Base-by-base conservation (phyloP, 2,888 invertebrate genomes). In the Leistus spinibarbis region DNA sequence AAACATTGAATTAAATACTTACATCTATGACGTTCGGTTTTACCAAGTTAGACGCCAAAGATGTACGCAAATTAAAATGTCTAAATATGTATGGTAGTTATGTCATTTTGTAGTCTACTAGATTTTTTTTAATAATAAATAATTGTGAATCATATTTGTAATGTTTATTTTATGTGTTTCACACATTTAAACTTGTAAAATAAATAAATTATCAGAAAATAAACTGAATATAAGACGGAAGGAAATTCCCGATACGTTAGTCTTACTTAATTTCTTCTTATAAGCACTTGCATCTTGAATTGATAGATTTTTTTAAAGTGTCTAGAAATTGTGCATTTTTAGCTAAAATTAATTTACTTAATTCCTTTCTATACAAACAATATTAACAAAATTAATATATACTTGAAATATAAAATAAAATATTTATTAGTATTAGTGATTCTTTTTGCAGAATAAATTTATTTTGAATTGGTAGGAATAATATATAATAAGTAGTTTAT, bases 91-190 rank as follows among this genome's bases (percentile, higher is more conserved):
- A 69, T 69, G 56, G 60, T 63, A 63, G 70, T 70, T 70, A 70
- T 70, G 70, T 70, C 70, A 70, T 62, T 53, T 9, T 63, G 53
- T 40, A 70, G 40, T 40, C 40, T 40, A 40, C 40, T 40, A 40
- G 13, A 40, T 10, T 40, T 40, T 10, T 40, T 40, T 40, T 40
- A 10, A 40, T 40, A 40, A 13, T 40, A 13, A 40, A 10, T 40
- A 10, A 40, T 40, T 10, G 40, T 40, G 40, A 40, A 10, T 40
- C 40, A 40, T 40, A 10, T 10, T 40, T 5, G 13, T 7, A 40
- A 40, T 40, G 40, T 40, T 40, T 40, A 40, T 40, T 40, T 40
- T 40, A 40, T 40, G 40, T 40, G 40, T 40, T 40, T 40, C 7
- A 5, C 40, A 40, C 40, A 10, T 40, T 10, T 40, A 13, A 4